Percentiles rank a stretch among this genome's conserved stretches.
Evolutionary conservation across 1,140 invertebrate species (phyloP).

Genomic region (Plutomurus gul): DNA sequence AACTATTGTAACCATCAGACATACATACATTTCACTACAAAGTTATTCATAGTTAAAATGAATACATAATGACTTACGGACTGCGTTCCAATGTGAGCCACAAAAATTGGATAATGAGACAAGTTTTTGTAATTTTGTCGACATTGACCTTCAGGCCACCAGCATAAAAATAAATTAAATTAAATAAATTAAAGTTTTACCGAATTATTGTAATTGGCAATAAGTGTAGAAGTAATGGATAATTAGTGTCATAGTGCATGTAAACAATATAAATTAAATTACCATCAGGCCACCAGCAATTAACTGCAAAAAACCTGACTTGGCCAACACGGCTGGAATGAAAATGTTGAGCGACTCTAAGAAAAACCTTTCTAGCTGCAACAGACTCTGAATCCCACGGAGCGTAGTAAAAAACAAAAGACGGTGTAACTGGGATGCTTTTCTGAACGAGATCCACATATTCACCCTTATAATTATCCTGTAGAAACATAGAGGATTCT

Average conservation of each 20-base stretch:
- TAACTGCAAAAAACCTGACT: conserved; percentile 52
- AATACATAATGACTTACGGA: no score
- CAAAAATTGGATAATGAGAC: conserved; percentile 53
- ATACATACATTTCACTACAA: no score
- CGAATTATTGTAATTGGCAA: no score
- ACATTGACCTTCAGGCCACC: conserved; percentile 51
- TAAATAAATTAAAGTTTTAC: no score
- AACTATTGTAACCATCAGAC: no score
- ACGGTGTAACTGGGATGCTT: conserved; percentile 47
- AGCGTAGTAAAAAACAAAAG: conserved; percentile 53
- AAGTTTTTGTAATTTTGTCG: conserved; percentile 52
- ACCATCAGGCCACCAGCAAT: conserved; percentile 52
- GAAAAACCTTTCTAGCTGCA: conserved; percentile 45
- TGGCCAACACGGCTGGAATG: not conserved
- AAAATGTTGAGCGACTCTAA: conserved; percentile 48
- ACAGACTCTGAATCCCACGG: conserved; percentile 52
- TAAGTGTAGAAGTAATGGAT: no score
- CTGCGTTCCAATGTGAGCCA: conserved; percentile 42
- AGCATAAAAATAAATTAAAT: no score
- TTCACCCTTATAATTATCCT: conserved; percentile 50
- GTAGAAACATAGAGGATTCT: conserved; percentile 5
- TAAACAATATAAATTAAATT: no score
- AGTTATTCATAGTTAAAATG: no score
- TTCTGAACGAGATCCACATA: conserved; percentile 49
- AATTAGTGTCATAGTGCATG: no score